Evolutionary conservation across 2,113 vertebrate genomes (phyloP).

Genomic region (Nesogale talazaci): DNA sequence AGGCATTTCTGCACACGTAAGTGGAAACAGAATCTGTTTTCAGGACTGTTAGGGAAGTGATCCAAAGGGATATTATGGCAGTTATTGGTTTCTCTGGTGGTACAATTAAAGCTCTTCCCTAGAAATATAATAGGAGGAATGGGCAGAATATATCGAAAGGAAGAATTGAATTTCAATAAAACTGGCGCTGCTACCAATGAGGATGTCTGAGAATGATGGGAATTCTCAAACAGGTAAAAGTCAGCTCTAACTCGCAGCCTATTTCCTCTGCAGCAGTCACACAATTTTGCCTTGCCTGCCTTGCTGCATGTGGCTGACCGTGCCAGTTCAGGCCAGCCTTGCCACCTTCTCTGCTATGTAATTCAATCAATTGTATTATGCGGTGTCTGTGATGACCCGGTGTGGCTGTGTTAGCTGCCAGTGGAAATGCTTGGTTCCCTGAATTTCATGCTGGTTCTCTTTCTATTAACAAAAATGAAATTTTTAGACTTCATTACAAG

Average conservation of each 20-base stretch:
- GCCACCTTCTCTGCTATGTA: slow-evolving; percentile 34
- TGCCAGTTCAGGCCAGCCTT: background rate
- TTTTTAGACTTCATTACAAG: slow-evolving; percentile 72
- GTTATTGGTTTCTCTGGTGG: background rate
- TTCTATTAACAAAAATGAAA: slow-evolving; percentile 74
- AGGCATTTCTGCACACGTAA: background rate
- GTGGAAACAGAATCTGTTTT: background rate
- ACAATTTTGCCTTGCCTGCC: background rate
- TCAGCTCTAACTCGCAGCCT: background rate
- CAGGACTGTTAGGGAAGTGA: background rate
- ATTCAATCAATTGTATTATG: slow-evolving; percentile 75
- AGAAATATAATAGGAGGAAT: slow-evolving; percentile 10
- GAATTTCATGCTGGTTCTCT: slow-evolving; percentile 60
- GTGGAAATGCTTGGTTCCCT: slow-evolving; percentile 64
- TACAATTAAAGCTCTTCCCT: background rate
- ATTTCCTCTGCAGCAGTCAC: background rate
- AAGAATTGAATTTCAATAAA: background rate
- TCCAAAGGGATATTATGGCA: background rate
- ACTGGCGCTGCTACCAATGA: background rate
- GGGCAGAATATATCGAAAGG: background rate
- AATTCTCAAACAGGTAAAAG: background rate
- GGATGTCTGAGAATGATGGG: background rate
- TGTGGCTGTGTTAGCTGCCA: slow-evolving; percentile 37
- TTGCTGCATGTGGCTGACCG: slow-evolving; percentile 12
- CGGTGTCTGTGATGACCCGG: slow-evolving; percentile 59